Base-by-base conservation (phyloP, 2,888 invertebrate species). In the Orthonevra nobilis region DNA sequence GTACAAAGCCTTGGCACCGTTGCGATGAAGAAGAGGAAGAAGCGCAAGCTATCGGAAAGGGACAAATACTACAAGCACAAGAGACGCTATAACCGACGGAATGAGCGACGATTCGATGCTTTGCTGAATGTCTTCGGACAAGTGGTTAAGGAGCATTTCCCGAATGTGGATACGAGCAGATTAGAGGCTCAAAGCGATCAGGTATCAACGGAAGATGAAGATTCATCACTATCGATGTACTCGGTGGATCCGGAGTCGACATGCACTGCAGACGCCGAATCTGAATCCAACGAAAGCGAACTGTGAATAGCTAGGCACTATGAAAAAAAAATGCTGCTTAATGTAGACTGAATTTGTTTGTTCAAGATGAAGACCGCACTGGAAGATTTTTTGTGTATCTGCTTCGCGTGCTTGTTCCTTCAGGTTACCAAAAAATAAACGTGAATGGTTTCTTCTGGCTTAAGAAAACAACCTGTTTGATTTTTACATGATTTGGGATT, bases 1-100 rank as follows among this genome's bases (percentile, higher is more conserved):
- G 61, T 52, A 61, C 52, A 70, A 61, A 56, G 7, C 7, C 26
- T 40, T 40, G 30, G 28, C 38, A 14, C 34, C 30, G 38, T 50
- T 23, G 5, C 12, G 4, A 42, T 42, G 2, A 44, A 34, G 14
- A 56, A 63, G 15, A 58, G 40, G 14, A 68, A 69, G 34, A 81
- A 77, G 28, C 66, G 26, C 10, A 63, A 60, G 17, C 23, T 52
- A 19, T 77, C 81, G n/a, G 83, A 84, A 70, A 70, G 85, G 81
- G 81, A 84, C 73, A 81, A 85, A 69, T 87, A 88, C 74, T 87
- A 87, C 74, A 84, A 84, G 6, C 87, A 87, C 68, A 86, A 86
- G 12, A 83, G 86, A 9, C 85, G 82, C 46, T 86, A 82, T 26
- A 84, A 87, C 64, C 84, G 84, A 28, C 83, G 87, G 19, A 82